Base-by-base conservation (phyloP, 2,888 invertebrate species). In the Dioctria linearis region DNA sequence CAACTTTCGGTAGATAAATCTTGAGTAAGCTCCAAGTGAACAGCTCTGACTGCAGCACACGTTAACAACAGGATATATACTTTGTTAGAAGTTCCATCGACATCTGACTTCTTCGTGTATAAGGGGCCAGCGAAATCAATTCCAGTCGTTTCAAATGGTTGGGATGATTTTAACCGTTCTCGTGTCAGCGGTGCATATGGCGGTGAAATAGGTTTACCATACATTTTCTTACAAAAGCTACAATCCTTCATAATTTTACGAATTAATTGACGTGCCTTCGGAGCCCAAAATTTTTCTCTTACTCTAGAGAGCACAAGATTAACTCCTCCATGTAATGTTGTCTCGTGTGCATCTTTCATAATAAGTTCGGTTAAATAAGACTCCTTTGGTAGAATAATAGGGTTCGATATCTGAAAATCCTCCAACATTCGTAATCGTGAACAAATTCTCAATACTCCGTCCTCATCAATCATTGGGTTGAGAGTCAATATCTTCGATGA, bases 381-480 rank as follows among this genome's bases (percentile, higher is more conserved):
- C 13, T 37, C 37, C 13, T 65, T 65, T 6, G 65, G 65, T 11
- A 65, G 40, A 40, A 65, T 65, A 13, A 65, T n/a, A 3, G 65
- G 81, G 51, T 61, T 46, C 8, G 75, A 40, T 5, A 54, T 37
- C 13, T 71, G 51, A 39, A 13, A 11, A 3, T 46, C 39, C 25
- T 43, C 63, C n/a, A 51, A 9, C 25, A 11, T 5, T 39, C 5
- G 63, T 5, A 80, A 51, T 9, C 54, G 9, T 3, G 46, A 49
- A 51, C 37, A 5, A 37, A 78, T n/a, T 6, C 81, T 65, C 54
- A 81, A 39, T 4, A 81, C n/a, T 2, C 80, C 79, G 8, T 51
- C 59, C 4, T 51, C 54, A 59, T 81, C 67, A 11, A 81, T 9
- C 4, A 75, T 76, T 2, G 75, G 76, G 37, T 81, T 80, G 8